Evolutionary conservation across 1,140 invertebrate genomes (phyloP), one percentile per base, ranked within the genome.

Genomic region (Phthorimaea operculella): DNA sequence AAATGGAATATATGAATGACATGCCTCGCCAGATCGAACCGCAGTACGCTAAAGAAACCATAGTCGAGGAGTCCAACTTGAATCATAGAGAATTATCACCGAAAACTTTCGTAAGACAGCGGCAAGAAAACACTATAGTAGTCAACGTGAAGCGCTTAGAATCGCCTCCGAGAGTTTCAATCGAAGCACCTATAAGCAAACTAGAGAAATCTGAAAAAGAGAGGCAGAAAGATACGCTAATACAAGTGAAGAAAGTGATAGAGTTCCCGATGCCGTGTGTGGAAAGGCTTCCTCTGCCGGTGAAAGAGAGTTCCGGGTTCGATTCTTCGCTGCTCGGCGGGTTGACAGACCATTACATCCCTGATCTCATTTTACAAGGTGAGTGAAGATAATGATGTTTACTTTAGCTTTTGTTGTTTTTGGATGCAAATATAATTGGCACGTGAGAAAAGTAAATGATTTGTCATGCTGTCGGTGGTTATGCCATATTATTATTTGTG

Each of bases 271-370:
- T 90, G 85, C 87, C 88, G 54, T 85, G 28, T 55, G 59, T 71
- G 50, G 48, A 28, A 18, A 53, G 53, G 9, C 15, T 50, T 10
- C 39, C 55, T 54, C 33, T 49, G 5, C 33, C 51, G 34, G 45
- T 54, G 4, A 18, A 58, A 17, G 36, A 52, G 50, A 51, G 60
- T 9, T 63, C 73, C 2, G 78, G 79, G 0, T 82, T 70, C 60
- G 70, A 83, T 21, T 64, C 61, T 8, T 77, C 91, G 17, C 70
- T 93, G 34, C 76, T 93, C 42, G 89, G 90, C 4, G 90, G 88
- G 52, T 83, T 90, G 53, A 88, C 88, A 50, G 89, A 92, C 74
- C 90, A 91, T 72, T 95, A 94, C 76, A 87, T 92, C 63, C 89
- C 92, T 62, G 91, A 94, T 82, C 90, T 84, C 75, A 67, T 82